These are phyloP conservation scores for Pomatorhinus ruficollis DNA, from an alignment of 2,113 vertebrate genomes.

Conservation along the genomic window DNA sequence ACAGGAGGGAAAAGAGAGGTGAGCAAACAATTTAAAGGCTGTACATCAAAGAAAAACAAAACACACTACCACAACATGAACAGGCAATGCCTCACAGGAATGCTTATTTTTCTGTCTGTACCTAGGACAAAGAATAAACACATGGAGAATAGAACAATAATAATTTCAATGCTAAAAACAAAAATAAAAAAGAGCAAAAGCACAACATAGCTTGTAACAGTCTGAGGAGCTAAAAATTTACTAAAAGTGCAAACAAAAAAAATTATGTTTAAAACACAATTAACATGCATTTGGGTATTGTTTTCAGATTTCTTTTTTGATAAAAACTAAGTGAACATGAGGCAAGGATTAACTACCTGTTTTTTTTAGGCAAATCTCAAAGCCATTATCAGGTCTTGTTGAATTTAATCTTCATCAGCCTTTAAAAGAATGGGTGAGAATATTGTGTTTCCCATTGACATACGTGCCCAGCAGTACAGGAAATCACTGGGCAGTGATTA, in stretches of 20 bases:
- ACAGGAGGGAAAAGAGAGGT: neutral
- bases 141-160: neutral
- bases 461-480: neutral
- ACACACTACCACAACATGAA: neutral
- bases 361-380: neutral
- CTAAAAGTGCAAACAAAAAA: neutral
- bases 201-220: neutral
- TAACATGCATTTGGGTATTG: neutral
- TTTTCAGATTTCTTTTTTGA: neutral
- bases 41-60: constrained; percentile 35
- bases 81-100: constrained; percentile 2
- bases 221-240: neutral
- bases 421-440: neutral
- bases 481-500: neutral
- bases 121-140: neutral
- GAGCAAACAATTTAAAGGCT: constrained; percentile 41
- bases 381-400: neutral
- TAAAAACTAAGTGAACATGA: neutral
- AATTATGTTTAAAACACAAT: neutral
- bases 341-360: neutral
- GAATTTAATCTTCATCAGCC: neutral
- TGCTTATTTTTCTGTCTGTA: neutral
- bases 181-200: neutral
- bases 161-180: neutral
- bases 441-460: neutral